Base-by-base conservation (phyloP, 2,113 vertebrate genomes). In the Daphoenositta chrysoptera region DNA sequence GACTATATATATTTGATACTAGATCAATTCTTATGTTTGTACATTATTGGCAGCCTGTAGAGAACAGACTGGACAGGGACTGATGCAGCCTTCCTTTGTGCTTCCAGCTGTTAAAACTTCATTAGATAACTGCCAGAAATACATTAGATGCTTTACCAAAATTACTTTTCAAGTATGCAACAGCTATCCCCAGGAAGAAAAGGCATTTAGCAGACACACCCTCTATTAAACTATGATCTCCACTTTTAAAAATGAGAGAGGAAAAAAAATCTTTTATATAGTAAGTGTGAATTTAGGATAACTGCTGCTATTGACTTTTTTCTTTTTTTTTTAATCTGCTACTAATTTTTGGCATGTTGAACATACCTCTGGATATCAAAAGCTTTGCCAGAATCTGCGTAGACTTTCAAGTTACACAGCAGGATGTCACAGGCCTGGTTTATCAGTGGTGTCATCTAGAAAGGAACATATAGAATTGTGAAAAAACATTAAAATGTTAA, bases 301-400 rank as follows among this genome's bases (percentile, higher is more conserved):
- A 89, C 82, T 86, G 40, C 61, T 64, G 24, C 42, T 83, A 81
- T 33, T 66, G 69, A 73, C 30, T 19, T 65, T 69, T 21, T 44
- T 15, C 37, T 27, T 68, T 37, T 37, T 61, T 76, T 71, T 75
- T 37, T 47, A 94, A 91, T 56, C 60, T 94, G 72, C 63, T 84
- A 79, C 83, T 94, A 57, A 53, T 86, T 96, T 93, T 73, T 87
- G 42, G 58, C 23, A 71, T 48, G 15, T 83, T 69, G 45, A 75
- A 70, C 97, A 94, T 98, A 99, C 99, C 97, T 99, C 97, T 99
- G 98, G 93, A 99, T 98, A 97, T 99, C 98, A 71, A 99, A 99
- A 57, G 98, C 96, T 39, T 98, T 96, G 56, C 98, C 98, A 14
- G 98, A 98, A 93, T 98, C 98, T 35, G 99, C 98, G 4, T 92